phyloP scores from a whole-genome alignment of 2,888 invertebrate genomes.

The Hypsopygia costalis region DNA sequence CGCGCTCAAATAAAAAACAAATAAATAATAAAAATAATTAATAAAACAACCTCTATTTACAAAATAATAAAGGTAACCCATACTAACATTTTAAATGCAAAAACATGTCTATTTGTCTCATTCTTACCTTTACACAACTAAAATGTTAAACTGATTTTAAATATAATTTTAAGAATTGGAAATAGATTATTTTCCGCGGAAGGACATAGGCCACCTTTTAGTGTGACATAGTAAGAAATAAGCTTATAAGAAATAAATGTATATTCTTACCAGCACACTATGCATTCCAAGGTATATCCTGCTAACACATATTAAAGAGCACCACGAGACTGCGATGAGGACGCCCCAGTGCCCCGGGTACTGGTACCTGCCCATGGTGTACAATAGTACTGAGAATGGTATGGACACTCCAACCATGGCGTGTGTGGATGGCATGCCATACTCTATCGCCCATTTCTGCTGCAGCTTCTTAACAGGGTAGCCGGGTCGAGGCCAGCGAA shows the following conservation, averaged over 20 bases:
- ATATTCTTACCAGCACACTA: slow-evolving; percentile 86
- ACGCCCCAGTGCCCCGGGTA: slow-evolving; percentile 82
- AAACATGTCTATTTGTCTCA: no score
- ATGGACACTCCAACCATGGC: slow-evolving; percentile 95
- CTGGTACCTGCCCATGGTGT: slow-evolving; percentile 90
- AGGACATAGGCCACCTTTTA: no score
- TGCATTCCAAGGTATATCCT: slow-evolving; percentile 97
- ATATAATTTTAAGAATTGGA: no score
- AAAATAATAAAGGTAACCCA: no score
- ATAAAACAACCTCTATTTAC: no score
- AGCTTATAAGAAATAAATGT: slow-evolving; percentile 6
- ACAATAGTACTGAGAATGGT: slow-evolving; percentile 91
- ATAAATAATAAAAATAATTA: no score
- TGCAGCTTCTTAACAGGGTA: slow-evolving; percentile 92
- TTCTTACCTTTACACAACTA: no score
- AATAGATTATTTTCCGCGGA: no score
- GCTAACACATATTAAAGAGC: slow-evolving; percentile 89
- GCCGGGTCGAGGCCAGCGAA: slow-evolving; percentile 92
- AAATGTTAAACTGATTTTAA: no score
- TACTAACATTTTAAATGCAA: no score
- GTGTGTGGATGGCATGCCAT: slow-evolving; percentile 97
- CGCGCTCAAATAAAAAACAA: no score
- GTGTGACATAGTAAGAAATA: no score
- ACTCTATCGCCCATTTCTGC: slow-evolving; percentile 93
- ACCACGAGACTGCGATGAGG: slow-evolving; percentile 83